Conservation (phyloP, 2,888 invertebrate species). For the Dolichopus griseipennis region DNA sequence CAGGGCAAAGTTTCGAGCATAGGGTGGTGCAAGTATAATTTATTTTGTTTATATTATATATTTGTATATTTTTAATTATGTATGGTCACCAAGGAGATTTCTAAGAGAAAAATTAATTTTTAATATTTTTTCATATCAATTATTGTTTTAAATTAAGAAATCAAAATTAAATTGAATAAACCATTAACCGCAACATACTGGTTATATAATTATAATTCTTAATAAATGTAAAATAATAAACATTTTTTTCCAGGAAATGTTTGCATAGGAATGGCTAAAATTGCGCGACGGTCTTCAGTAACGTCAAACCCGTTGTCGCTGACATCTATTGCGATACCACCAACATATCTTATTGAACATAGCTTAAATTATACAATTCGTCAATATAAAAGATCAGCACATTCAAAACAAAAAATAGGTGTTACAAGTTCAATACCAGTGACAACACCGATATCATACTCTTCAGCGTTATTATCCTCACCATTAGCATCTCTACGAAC, state of each 20-base stretch:
- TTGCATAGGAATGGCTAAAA: slow-evolving; percentile 44
- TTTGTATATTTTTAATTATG: too few relatives aligned
- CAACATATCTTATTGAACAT: neutral
- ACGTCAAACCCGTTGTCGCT: slow-evolving; percentile 30
- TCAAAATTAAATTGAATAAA: too few relatives aligned
- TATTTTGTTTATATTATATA: too few relatives aligned
- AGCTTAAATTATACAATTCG: neutral
- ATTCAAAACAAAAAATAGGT: neutral
- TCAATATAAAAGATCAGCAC: slow-evolving; percentile 2
- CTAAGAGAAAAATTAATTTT: too few relatives aligned
- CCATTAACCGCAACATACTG: too few relatives aligned
- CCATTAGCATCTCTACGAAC: neutral
- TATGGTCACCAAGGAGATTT: too few relatives aligned
- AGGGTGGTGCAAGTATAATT: too few relatives aligned
- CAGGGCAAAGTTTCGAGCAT: too few relatives aligned
- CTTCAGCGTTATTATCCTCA: slow-evolving; percentile 9
- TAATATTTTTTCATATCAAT: too few relatives aligned
- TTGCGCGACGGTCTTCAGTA: slow-evolving; percentile 42
- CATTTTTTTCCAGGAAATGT: slow-evolving; percentile 36
- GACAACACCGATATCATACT: slow-evolving; percentile 12
- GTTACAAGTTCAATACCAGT: neutral
- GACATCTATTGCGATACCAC: slow-evolving; percentile 22
- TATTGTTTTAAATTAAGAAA: too few relatives aligned
- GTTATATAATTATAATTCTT: too few relatives aligned
- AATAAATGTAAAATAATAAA: neutral